Conservation (phyloP, 2,797 vertebrate genomes). For the Mormyrus proboscirostris region DNA sequence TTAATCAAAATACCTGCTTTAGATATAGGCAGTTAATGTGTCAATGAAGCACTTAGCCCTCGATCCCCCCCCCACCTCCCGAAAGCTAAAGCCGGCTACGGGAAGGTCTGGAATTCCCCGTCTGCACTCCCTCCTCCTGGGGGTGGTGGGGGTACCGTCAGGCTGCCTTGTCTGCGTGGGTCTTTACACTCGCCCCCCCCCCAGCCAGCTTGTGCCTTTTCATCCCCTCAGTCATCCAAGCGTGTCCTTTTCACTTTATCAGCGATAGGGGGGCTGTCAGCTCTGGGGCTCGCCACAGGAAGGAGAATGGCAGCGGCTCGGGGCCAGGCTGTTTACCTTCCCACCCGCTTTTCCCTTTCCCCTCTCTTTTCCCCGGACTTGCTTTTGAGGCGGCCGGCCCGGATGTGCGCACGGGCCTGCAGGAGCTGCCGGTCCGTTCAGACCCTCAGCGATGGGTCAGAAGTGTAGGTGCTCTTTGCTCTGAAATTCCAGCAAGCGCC, state of each 20-base stretch:
- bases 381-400: neutral
- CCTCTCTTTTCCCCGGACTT: neutral
- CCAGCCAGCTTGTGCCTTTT: conserved; percentile 41
- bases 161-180: conserved; percentile 37
- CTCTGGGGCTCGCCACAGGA: neutral
- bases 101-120: conserved; percentile 59
- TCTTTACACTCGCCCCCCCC: conserved; percentile 42
- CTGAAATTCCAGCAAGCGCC: neutral
- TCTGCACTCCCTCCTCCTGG: conserved; percentile 14
- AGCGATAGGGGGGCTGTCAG: conserved; percentile 30
- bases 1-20: neutral
- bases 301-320: neutral
- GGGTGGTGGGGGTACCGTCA: neutral
- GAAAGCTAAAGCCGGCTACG: conserved; percentile 42
- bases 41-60: neutral
- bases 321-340: neutral
- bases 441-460: neutral
- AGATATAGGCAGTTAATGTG: neutral
- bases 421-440: neutral
- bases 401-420: neutral
- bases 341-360: neutral
- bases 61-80: neutral
- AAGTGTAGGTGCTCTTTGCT: neutral
- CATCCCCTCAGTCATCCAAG: conserved; percentile 42
- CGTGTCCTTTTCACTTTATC: conserved; percentile 50